Base-by-base conservation (phyloP, 1,140 invertebrate genomes). In the Caenorhabditis remanei region DNA sequence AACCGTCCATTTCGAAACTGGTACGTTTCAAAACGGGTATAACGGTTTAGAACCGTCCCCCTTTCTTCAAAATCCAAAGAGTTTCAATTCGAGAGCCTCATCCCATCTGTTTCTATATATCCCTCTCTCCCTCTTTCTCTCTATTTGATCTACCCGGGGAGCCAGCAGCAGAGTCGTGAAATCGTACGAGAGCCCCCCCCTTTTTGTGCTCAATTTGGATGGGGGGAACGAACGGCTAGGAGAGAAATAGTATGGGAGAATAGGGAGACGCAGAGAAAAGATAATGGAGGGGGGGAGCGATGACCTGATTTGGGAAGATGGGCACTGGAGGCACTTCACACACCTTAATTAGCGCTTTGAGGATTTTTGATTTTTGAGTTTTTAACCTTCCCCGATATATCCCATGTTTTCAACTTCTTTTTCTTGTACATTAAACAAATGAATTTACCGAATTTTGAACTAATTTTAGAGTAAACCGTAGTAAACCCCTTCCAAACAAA, bases 301-400 rank as follows among this genome's bases (percentile, higher is more conserved):
- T 79, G 71, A 50, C 71, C 71, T 79, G 71, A 79, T 79, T 79
- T 79, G 71, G 71, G 71, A 32, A 32, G 71, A 79, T 79, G 71
- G 71, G 71, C 71, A 79, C 71, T 32, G 53, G 71, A 79, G 53
- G 24, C 71, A 79, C 71, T 79, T 79, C 71, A 79, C 71, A 79
- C 71, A 46, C n/a, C n/a, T n/a, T n/a, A 79, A 79, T 79, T 50
- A 48, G n/a, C 71, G 7, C 71, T 46, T 13, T n/a, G 4, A 53
- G 53, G 46, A 79, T 53, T 50, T 50, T 79, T 79, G 71, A 24
- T 79, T 71, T 71, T 41, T 43, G 32, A 32, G 32, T 19, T 61
- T 16, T 16, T 16, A 13, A 4, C 50, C 1, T 53, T 53, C 16
- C 50, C 50, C 9, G 1, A 53, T n/a, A 53, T 53, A 53, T 53